Evolutionary conservation across 2,113 vertebrate species (phyloP), one percentile per base, ranked within the genome.

Genomic region (Corythornis vintsioides): DNA sequence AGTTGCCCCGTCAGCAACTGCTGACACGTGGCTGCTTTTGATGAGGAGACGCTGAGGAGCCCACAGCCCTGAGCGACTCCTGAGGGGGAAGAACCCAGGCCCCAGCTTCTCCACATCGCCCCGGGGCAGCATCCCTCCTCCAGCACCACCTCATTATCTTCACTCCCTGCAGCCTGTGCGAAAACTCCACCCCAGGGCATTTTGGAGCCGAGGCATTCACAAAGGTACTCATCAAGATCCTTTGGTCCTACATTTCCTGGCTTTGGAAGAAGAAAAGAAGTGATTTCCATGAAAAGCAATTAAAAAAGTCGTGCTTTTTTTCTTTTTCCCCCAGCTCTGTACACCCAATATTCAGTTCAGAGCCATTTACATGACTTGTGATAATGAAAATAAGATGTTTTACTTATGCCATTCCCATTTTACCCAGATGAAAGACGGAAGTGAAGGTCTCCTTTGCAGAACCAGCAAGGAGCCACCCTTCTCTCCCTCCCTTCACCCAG

Each of bases 11-110:
- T 31, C 59, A 28, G 55, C 53, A 74, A 13, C 29, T 1, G 5
- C 31, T 48, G 66, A 56, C 59, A 24, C 1, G 2, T 3, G n/a
- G 13, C 53, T 43, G 31, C 7, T 67, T 75, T 72, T 50, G 45
- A 31, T 55, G 38, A 45, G 31, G 31, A 45, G 43, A 45, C 25
- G 13, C 11, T 2, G 3, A 25, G 38, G 38, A 38, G 38, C 9
- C 38, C 48, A 50, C 0, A 1, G 66, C 17, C 59, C 29, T 15
- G 10, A 38, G 22, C 20, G 15, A 13, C 26, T 71, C 64, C 33
- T 19, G 42, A 35, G 56, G 33, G 13, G 2, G 22, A 78, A n/a
- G 50, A 66, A 57, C 0, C 4, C 0, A 0, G 26, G 22, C 42
- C 65, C 52, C 11, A 0, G 0, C 19, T 72, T 55, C 7, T 3